Evolutionary conservation across 2,888 invertebrate genomes (phyloP), one percentile per base, ranked within the genome.

Genomic region (Beris morrisii): DNA sequence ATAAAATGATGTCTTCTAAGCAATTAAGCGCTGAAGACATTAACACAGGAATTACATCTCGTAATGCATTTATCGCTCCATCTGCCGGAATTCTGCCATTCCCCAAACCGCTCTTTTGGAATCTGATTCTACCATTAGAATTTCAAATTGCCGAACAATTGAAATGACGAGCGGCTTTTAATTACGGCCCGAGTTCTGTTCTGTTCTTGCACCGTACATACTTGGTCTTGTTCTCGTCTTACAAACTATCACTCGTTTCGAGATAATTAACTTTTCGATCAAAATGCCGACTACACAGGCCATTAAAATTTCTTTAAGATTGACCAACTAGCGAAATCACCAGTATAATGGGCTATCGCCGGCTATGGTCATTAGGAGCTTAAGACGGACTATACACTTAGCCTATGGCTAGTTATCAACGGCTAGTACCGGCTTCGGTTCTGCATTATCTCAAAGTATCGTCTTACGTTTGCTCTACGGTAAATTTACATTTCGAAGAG

Each of bases 11-110:
- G 31, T 32, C 38, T 61, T 38, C 61, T 50, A 22, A 50, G 61
- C 50, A 61, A 61, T 61, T 61, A 61, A 61, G 50, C 61, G 61
- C 38, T 50, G 43, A 52, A 50, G 61, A 50, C 61, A 61, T 61
- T 61, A 61, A 61, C 50, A 52, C 61, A 52, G 61, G 32, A 61
- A 52, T 61, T 61, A 43, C 61, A 50, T 50, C n/a, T 52, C 61
- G 52, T 50, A 59, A 31, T 59, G 58, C 15, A 38, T 9, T 38
- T 38, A 38, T 38, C 38, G 5, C 5, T 38, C 38, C 9, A 38
- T 38, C 38, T 38, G 7, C 4, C 38, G 38, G 38, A 38, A 38
- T 38, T 5, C 38, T 38, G 38, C 38, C 38, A 38, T 38, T 38
- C 9, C 22, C 22, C 22, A 22, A 50, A 59, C 48, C 50, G 48